A percentile compares a stretch with the other conserved stretches of the same genome.
Conservation (phyloP, 2,888 invertebrate species). For the Rotaria magnacalcarata region DNA sequence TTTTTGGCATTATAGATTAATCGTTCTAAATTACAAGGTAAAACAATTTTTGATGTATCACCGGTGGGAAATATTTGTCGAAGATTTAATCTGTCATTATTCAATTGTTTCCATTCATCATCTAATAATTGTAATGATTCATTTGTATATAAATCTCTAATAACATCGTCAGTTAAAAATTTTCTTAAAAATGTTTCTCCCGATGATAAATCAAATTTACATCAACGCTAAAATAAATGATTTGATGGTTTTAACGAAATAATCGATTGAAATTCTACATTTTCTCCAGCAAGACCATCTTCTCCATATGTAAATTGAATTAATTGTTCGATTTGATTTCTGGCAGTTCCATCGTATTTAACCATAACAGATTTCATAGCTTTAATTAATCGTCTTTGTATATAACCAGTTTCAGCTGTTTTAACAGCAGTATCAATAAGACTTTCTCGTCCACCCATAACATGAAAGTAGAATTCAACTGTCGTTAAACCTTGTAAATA, state of each 20-base stretch:
- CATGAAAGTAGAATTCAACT: constrained; percentile 98
- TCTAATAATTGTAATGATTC: constrained; percentile 84
- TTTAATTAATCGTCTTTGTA: constrained; percentile 96
- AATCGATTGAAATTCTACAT: constrained; percentile 89
- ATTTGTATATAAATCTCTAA: constrained; percentile 85
- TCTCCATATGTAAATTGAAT: constrained; percentile 83
- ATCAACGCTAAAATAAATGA: constrained; percentile 87
- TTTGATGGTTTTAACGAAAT: constrained; percentile 91
- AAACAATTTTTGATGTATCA: constrained; percentile 78
- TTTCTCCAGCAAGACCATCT: constrained; percentile 93
- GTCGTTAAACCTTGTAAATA: constrained; percentile 97
- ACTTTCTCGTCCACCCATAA: constrained; percentile 99
- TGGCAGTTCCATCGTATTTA: constrained; percentile 89
- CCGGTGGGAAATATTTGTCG: constrained; percentile 87
- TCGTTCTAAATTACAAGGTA: constrained; percentile 93
- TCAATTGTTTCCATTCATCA: constrained; percentile 88
- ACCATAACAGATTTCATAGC: constrained; percentile 95
- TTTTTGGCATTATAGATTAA: constrained; percentile 99
- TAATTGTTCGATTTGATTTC: constrained; percentile 67
- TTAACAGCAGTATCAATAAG: constrained; percentile 99
- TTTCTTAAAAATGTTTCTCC: constrained; percentile 84
- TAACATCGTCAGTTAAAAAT: constrained; percentile 86
- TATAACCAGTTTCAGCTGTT: constrained; percentile 96
- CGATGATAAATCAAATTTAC: constrained; percentile 81
- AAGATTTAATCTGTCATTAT: constrained; percentile 77